Percentiles rank a stretch among this genome's conserved stretches.
These are phyloP conservation scores for Tragelaphus strepsiceros DNA, from an alignment of 2,113 vertebrate genomes.

Conservation along the genomic window DNA sequence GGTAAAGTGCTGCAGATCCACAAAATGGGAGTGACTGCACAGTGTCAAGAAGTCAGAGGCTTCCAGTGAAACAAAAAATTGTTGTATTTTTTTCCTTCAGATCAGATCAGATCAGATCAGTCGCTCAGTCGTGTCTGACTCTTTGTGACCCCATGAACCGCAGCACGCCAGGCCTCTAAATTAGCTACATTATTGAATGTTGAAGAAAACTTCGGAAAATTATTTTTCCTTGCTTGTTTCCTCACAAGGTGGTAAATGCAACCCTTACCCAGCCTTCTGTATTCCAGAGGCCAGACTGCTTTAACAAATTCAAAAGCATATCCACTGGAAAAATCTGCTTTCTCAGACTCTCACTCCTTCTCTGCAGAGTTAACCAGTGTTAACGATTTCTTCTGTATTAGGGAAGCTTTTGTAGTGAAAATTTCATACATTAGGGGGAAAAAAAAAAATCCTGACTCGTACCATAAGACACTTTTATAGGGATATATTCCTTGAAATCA, in stretches of 20 bases:
- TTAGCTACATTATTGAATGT: neutral
- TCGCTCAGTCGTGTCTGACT: too few species aligned
- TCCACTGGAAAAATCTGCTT: neutral
- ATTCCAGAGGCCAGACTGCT: neutral
- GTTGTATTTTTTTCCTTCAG: neutral
- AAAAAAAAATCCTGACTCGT: neutral
- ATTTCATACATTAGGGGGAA: neutral
- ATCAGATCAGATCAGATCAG: too few species aligned
- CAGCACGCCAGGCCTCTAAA: neutral
- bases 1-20: neutral
- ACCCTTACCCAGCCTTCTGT: neutral
- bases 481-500: neutral
- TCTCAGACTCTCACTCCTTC: neutral
- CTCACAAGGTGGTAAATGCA: neutral
- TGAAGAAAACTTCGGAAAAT: neutral
- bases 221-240: neutral
- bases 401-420: neutral
- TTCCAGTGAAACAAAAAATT: neutral
- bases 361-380: neutral
- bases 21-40: neutral
- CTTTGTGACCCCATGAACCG: too few species aligned
- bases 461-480: neutral
- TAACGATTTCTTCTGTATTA: neutral
- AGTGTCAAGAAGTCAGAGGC: neutral
- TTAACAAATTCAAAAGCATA: neutral